Evolutionary conservation across 2,888 invertebrate genomes (phyloP), one percentile per base, ranked within the genome.

Genomic region (Trichogramma dendrolimi): DNA sequence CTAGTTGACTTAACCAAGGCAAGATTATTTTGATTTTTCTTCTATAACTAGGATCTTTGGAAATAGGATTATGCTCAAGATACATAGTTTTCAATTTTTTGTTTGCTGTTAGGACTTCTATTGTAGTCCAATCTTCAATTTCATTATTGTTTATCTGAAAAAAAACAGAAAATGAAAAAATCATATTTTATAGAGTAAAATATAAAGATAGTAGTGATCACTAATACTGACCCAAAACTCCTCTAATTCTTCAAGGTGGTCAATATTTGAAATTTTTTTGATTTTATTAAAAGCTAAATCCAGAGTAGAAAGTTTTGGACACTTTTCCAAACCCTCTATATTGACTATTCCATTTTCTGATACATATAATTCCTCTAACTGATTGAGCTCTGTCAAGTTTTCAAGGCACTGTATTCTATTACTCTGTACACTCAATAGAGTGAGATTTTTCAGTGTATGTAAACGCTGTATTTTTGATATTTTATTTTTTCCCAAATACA

Each of bases 401-500:
- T 96, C 95, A 63, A 99, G 89, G 77, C 89, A 89, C 0, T 85
- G 83, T 51, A 99, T 82, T 5, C 97, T 86, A 80, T 99, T 99
- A 71, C 91, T 91, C 83, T 96, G 96, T 50, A 97, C 75, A 68
- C 95, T 95, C 10, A 98, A 80, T 65, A 93, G 86, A 67, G 88
- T 87, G 46, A 98, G 82, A 63, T 89, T 86, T 0, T 81, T 81
- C 42, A 96, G 80, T 1, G 83, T 81, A 8, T 89, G 87, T 10
- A 98, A 78, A 74, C 95, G 92, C 72, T 93, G 85, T 54, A 99
- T 89, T 79, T 90, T 89, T 0, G 85, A 81, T 66, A 99, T 94
- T 83, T 97, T 98, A 80, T 99, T 99, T 80, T 95, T 98, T 10
- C 95, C 98, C 59, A 96, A 80, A 80, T 88, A 99, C 8, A 96